Evolutionary conservation across 1,140 invertebrate species (phyloP).

Genomic region (Brachionus plicatilis): DNA sequence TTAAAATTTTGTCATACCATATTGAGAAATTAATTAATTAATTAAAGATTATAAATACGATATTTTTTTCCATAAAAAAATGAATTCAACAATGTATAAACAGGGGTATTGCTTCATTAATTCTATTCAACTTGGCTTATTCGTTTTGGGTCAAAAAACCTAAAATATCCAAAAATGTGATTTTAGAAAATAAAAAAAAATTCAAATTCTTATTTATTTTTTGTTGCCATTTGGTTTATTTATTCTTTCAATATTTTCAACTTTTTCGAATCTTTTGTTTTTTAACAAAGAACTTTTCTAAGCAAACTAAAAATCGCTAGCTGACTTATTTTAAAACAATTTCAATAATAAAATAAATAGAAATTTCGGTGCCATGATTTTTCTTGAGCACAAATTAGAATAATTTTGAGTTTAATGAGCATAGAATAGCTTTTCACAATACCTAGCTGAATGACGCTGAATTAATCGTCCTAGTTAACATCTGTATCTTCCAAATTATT

Average conservation of each 20-base stretch:
- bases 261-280: slow-evolving; percentile 30
- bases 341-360: slow-evolving; percentile 11
- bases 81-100: neutral
- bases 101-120: neutral
- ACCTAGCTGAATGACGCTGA: neutral
- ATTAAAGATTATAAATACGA: neutral
- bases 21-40: neutral
- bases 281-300: neutral
- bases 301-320: slow-evolving; percentile 2
- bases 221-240: neutral
- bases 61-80: neutral
- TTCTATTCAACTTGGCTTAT: neutral
- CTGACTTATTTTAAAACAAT: slow-evolving; percentile 30
- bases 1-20: neutral
- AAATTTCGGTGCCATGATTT: neutral
- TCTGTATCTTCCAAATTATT: neutral
- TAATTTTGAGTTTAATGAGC: neutral
- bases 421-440: neutral
- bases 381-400: neutral
- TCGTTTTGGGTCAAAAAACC: neutral
- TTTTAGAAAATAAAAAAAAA: too few relatives aligned
- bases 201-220: neutral
- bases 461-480: neutral
- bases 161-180: slow-evolving; percentile 25
- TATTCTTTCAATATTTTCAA: slow-evolving; percentile 21